Conservation (phyloP, 2,888 invertebrate genomes). For the Tridacna crocea region DNA sequence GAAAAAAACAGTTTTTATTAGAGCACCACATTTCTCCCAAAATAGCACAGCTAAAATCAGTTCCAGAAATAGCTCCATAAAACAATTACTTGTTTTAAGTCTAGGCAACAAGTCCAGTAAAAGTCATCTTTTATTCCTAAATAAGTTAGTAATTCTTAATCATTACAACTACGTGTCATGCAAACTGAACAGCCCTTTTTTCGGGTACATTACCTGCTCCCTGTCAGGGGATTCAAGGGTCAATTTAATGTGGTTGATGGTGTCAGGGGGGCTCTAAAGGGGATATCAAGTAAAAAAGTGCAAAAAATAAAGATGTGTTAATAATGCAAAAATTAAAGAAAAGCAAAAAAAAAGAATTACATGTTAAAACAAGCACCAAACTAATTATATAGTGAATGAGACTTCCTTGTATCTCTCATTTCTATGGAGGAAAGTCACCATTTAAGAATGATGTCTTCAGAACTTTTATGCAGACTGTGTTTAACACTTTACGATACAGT, state of each 20-base stretch:
- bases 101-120: neutral
- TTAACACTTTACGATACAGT: no score
- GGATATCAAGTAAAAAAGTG: conserved; percentile 4
- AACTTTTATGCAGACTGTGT: no score
- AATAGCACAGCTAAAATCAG: no score
- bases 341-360: neutral
- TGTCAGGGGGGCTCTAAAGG: conserved; percentile 25
- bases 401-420: no score
- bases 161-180: conserved; percentile 21
- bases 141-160: neutral
- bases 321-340: conserved; percentile 8
- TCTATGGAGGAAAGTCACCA: no score
- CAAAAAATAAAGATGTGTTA: neutral
- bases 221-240: conserved; percentile 54
- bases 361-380: no score
- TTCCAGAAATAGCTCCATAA: no score
- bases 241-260: conserved; percentile 49
- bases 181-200: conserved; percentile 21
- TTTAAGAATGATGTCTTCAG: no score
- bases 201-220: conserved; percentile 53
- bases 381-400: no score
- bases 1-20: no score
- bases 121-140: neutral
- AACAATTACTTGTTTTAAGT: no score
- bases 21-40: no score